Evolutionary conservation across 2,888 invertebrate species (phyloP).

Genomic region (Lagria hirta): DNA sequence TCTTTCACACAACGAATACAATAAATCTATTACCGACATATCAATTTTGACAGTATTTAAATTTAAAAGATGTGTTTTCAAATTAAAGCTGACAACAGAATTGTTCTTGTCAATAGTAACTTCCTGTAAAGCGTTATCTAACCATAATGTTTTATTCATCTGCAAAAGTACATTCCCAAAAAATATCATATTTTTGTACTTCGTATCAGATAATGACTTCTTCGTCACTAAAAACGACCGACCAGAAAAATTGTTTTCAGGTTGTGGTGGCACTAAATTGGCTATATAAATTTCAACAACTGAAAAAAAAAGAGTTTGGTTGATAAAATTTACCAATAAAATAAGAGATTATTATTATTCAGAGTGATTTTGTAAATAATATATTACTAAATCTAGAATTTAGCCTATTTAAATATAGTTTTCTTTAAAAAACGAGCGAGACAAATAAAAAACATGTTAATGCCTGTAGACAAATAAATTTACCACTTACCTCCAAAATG

Average conservation of each 20-base stretch:
- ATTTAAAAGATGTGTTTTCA: conserved; percentile 56
- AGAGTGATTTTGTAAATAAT: too few relatives aligned
- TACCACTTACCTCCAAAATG: conserved; percentile 44
- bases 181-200: conserved; percentile 41
- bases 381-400: too few relatives aligned
- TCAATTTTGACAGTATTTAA: conserved; percentile 53
- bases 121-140: conserved; percentile 63
- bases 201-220: conserved; percentile 29
- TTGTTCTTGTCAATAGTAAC: conserved; percentile 56
- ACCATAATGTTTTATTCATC: conserved; percentile 64
- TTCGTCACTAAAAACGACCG: conserved; percentile 29
- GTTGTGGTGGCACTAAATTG: conserved; percentile 45
- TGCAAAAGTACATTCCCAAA: conserved; percentile 59
- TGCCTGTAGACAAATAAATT: too few relatives aligned
- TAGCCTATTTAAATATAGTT: too few relatives aligned
- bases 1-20: conserved; percentile 56
- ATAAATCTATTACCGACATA: conserved; percentile 55
- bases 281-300: conserved; percentile 42
- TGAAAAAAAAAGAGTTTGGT: conserved; percentile 28
- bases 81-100: conserved; percentile 58
- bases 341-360: too few relatives aligned
- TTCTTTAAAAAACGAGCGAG: too few relatives aligned
- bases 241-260: conserved; percentile 41
- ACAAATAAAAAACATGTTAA: too few relatives aligned
- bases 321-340: too few relatives aligned